Conservation (phyloP, 2,113 vertebrate species). For the Spheniscus mendiculus region DNA sequence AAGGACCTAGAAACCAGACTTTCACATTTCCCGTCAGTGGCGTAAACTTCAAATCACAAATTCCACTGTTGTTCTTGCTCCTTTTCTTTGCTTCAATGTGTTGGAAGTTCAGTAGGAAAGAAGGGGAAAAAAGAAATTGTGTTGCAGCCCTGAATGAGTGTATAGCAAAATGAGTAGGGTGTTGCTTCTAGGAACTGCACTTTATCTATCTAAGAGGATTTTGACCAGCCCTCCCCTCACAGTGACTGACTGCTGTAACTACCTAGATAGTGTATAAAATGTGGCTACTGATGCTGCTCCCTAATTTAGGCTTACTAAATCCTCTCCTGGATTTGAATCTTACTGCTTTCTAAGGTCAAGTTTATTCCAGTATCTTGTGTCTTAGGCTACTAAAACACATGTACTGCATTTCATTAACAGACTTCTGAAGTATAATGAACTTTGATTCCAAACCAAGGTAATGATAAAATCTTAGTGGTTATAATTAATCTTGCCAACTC, state of each 20-base stretch:
- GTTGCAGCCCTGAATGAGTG: neutral
- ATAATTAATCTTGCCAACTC: neutral
- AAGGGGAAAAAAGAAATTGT: rapidly evolving
- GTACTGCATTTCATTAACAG: neutral
- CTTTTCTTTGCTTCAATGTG: neutral
- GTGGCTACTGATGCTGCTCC: neutral
- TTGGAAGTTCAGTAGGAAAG: neutral
- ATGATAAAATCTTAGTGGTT: neutral
- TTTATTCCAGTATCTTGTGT: neutral
- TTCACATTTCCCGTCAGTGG: neutral
- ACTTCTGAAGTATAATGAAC: neutral
- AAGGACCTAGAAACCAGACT: neutral
- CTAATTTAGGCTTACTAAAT: neutral
- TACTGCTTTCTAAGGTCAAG: neutral
- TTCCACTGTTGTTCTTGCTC: neutral
- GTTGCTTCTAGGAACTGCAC: neutral
- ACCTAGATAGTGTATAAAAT: neutral
- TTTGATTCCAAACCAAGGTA: neutral
- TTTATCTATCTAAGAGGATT: neutral
- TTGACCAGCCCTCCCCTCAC: neutral
- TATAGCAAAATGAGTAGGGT: neutral
- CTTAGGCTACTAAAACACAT: neutral
- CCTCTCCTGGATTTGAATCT: constrained; percentile 15
- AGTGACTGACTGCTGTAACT: neutral
- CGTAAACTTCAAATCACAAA: neutral